phyloP scores from a whole-genome alignment of 2,888 invertebrate species.

The Pristionchus mayeri region DNA sequence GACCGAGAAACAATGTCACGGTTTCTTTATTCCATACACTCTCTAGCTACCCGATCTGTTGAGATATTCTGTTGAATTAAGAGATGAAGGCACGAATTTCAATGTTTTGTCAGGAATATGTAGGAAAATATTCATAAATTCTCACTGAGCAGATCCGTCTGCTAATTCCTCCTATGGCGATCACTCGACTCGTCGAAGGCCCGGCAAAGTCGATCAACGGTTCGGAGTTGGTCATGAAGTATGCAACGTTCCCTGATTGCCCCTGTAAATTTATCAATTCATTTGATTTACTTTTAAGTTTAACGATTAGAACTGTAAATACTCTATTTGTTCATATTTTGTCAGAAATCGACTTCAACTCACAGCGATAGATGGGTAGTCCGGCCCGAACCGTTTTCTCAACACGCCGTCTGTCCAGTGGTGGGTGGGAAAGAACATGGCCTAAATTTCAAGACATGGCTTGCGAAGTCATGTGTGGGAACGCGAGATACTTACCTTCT shows the following conservation, averaged over 20 bases:
- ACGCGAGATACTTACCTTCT: too few relatives aligned
- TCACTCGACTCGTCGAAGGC: conserved; percentile 1
- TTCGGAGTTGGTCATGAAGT: conserved; percentile 14
- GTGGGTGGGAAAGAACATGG: conserved; percentile 10
- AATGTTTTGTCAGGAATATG: too few relatives aligned
- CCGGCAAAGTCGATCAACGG: neutral
- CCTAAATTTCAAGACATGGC: too few relatives aligned
- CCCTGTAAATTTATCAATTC: neutral
- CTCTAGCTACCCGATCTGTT: too few relatives aligned
- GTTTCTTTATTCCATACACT: too few relatives aligned
- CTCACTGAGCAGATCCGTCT: conserved; percentile 1
- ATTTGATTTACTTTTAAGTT: neutral
- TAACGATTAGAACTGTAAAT: neutral
- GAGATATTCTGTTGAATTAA: too few relatives aligned
- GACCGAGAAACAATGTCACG: too few relatives aligned
- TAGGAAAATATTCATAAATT: too few relatives aligned
- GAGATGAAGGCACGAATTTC: neutral
- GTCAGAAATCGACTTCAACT: too few relatives aligned
- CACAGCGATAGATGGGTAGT: neutral
- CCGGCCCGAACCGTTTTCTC: neutral
- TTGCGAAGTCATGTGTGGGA: too few relatives aligned
- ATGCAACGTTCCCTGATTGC: neutral
- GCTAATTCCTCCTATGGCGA: conserved; percentile 12
- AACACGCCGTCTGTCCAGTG: conserved; percentile 17
- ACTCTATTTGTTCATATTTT: too few relatives aligned